phyloP scores from a whole-genome alignment of 2,113 vertebrate species.

The Coracopsis vasa region DNA sequence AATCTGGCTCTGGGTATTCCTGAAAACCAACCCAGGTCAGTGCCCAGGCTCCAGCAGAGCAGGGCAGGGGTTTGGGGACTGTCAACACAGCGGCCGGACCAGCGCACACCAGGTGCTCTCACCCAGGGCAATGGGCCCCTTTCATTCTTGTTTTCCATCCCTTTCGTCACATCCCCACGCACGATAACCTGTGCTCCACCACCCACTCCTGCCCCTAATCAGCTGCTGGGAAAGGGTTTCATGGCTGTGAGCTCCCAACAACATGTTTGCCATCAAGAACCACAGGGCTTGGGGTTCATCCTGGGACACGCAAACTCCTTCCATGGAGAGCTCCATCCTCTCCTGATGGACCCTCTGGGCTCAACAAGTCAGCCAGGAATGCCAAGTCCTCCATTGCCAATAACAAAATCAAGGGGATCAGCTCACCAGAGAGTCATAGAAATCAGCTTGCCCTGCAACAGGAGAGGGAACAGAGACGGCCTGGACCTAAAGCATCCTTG shows the following conservation, averaged over 20 bases:
- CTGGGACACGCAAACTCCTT: neutral
- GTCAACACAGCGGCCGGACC: neutral
- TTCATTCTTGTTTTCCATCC: slow-evolving; percentile 14
- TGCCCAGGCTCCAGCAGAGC: neutral
- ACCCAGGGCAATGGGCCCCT: neutral
- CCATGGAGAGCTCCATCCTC: neutral
- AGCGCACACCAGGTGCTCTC: neutral
- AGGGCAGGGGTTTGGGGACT: neutral
- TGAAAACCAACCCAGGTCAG: neutral
- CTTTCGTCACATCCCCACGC: neutral
- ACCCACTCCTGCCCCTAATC: slow-evolving; percentile 36
- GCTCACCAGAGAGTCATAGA: neutral
- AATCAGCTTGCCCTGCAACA: neutral
- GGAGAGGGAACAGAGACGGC: neutral
- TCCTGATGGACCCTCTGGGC: neutral
- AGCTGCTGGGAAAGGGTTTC: neutral
- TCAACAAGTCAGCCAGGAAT: neutral
- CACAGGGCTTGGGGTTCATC: neutral
- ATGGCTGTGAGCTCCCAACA: neutral
- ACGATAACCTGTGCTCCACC: neutral
- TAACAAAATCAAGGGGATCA: neutral
- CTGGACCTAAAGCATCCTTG: neutral
- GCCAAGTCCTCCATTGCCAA: neutral
- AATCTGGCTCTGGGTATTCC: neutral
- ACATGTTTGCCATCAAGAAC: neutral